Base-by-base conservation (phyloP, 2,797 vertebrate species). In the Malacoctenus gilli region DNA sequence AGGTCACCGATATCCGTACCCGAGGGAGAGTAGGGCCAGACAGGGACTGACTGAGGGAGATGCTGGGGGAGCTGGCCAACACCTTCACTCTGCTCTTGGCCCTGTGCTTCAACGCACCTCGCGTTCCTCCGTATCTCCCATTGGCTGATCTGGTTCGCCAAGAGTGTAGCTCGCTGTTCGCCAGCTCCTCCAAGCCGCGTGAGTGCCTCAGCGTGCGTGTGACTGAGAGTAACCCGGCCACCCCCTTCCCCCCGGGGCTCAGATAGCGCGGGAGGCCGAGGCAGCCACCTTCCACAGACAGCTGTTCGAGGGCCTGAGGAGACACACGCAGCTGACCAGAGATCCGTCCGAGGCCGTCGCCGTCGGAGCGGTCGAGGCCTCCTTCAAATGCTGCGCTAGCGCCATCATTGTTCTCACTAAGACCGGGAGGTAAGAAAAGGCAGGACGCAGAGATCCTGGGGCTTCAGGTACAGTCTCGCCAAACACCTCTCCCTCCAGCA, bases 191-290 rank as follows among this genome's bases (percentile, higher is more conserved):
- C 51, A 53, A 41, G 56, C 60, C 11, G 80, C 73, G 67, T 77
- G 83, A 68, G 57, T 79, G 68, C 30, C 36, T 48, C 19, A 9
- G 30, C 52, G 31, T 32, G 55, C 51, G 72, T 71, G 84, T 82
- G 89, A 67, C 30, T 83, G 72, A 79, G 67, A 85, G 84, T 83
- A 79, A 85, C 62, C 40, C 57, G 75, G 72, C 41, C 55, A 21
- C 69, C 64, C 69, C 64, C 75, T 80, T 72, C 80, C 69, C 66
- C 64, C 60, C 32, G 71, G 79, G 62, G 58, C 69, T 83, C 91
- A 99, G 97, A 99, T 99, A 87, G 97, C 97, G 73, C 94, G 96
- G 35, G 97, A 99, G 92, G 97, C 97, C 50, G 96, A 99, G 91
- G 97, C 96, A 9, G 96, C 96, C 90, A 96, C 92, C 92, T 98